These are phyloP conservation scores for Melanargia galathea DNA, from an alignment of 2,888 invertebrate species.

Conservation along the genomic window DNA sequence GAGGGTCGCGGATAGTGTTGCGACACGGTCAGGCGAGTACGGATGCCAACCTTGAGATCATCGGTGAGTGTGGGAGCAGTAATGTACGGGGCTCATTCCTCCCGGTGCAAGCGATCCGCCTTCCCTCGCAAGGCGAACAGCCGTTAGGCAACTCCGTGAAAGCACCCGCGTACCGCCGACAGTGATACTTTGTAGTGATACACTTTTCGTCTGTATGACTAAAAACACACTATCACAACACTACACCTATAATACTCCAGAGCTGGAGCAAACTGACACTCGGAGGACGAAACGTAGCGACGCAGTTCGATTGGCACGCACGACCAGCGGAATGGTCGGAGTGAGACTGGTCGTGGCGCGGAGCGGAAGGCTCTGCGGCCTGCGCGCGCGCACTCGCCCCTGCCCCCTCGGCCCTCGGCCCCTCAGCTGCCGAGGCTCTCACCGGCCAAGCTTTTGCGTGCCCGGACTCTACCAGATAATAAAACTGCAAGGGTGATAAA, in stretches of 20 bases:
- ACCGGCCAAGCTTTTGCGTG: slow-evolving; percentile 70
- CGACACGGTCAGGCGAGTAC: slow-evolving; percentile 54
- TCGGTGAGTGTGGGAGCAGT: slow-evolving; percentile 78
- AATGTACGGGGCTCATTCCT: slow-evolving; percentile 81
- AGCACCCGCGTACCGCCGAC: slow-evolving; percentile 65
- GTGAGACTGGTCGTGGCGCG: slow-evolving; percentile 71
- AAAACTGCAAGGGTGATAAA: slow-evolving; percentile 64
- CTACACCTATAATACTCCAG: slow-evolving; percentile 71
- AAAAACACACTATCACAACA: slow-evolving; percentile 80
- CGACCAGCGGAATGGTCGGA: slow-evolving; percentile 76
- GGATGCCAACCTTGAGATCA: slow-evolving; percentile 79
- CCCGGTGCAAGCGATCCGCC: slow-evolving; percentile 75
- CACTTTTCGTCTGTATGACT: slow-evolving; percentile 76
- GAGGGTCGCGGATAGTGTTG: slow-evolving; percentile 65
- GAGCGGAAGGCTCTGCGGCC: slow-evolving; percentile 43
- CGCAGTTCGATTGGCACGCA: slow-evolving; percentile 63
- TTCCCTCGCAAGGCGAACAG: slow-evolving; percentile 79
- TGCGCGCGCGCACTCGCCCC: slow-evolving; percentile 57
- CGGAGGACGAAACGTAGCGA: slow-evolving; percentile 72
- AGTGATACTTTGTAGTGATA: slow-evolving; percentile 77
- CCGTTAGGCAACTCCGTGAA: slow-evolving; percentile 73
- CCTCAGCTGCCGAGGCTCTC: slow-evolving; percentile 47
- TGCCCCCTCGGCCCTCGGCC: slow-evolving; percentile 44
- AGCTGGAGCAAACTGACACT: slow-evolving; percentile 71
- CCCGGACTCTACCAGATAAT: slow-evolving; percentile 57